These are phyloP conservation scores for Muscicapa striata DNA, from an alignment of 2,797 vertebrate genomes.

Conservation along the genomic window DNA sequence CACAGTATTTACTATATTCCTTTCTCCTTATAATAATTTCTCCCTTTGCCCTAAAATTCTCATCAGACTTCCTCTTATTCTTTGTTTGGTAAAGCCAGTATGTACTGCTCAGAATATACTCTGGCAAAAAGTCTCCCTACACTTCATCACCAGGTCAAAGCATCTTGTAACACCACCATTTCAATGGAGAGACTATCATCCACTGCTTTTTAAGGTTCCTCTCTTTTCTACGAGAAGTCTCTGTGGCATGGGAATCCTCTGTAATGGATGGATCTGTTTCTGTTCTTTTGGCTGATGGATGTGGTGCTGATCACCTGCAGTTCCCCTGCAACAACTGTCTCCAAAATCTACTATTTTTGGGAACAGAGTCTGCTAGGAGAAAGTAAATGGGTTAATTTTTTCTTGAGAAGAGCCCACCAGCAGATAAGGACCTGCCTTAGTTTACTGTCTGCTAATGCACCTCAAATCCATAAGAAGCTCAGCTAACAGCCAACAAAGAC, in stretches of 20 bases:
- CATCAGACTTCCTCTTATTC: neutral
- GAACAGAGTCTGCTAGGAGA: neutral
- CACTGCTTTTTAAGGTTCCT: neutral
- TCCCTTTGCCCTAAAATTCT: neutral
- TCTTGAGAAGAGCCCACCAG: neutral
- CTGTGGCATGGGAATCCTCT: neutral
- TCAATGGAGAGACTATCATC: neutral
- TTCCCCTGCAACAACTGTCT: neutral
- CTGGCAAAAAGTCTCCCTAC: neutral
- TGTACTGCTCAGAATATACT: neutral
- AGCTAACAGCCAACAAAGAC: neutral
- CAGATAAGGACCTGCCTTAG: neutral
- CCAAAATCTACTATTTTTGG: neutral
- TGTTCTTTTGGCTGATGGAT: neutral
- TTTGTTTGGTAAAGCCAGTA: neutral
- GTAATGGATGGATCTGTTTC: neutral
- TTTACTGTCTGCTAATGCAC: neutral
- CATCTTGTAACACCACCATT: neutral
- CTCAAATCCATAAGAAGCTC: neutral
- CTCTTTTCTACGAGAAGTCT: neutral
- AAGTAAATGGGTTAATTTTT: neutral
- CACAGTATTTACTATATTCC: neutral
- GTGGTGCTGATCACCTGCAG: neutral
- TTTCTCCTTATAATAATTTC: neutral
- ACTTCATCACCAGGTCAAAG: neutral